phyloP scores from a whole-genome alignment of 1,140 invertebrate genomes.

The Nymphalis io region DNA sequence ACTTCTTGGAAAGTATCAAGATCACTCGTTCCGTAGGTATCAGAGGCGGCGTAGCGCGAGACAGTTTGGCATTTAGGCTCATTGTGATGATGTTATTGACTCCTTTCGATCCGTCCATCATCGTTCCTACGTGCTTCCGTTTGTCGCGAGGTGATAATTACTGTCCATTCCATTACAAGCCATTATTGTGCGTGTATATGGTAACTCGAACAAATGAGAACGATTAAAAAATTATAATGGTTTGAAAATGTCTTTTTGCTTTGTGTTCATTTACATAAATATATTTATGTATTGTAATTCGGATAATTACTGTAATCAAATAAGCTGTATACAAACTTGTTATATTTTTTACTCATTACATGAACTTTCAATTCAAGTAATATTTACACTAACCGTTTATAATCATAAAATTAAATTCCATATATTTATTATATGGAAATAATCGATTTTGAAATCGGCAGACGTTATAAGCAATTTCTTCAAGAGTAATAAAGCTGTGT shows the following conservation, averaged over 20 bases:
- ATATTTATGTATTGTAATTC: background rate
- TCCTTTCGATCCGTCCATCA: slow-evolving; percentile 60
- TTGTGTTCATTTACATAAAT: background rate
- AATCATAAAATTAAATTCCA: background rate
- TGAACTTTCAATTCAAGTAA: background rate
- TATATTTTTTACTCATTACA: background rate
- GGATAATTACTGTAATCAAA: background rate
- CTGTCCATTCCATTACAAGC: slow-evolving; percentile 8
- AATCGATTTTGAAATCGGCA: slow-evolving; percentile 3
- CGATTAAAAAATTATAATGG: background rate
- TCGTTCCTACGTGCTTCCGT: slow-evolving; percentile 57
- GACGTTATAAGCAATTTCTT: background rate
- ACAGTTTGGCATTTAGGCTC: slow-evolving; percentile 73
- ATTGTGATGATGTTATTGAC: slow-evolving; percentile 75
- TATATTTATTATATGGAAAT: slow-evolving; percentile 5
- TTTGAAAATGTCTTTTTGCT: background rate
- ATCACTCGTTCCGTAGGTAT: slow-evolving; percentile 27
- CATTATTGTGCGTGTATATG: slow-evolving; percentile 9
- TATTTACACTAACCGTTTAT: background rate
- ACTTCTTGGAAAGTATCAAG: slow-evolving; percentile 56
- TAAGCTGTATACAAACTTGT: background rate
- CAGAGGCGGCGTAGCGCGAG: slow-evolving; percentile 65
- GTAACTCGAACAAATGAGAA: background rate
- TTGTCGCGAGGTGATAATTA: slow-evolving; percentile 36
- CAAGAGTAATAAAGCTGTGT: slow-evolving; percentile 29